Evolutionary conservation across 2,113 vertebrate species (phyloP).

Genomic region (Chelonoidis abingdonii): DNA sequence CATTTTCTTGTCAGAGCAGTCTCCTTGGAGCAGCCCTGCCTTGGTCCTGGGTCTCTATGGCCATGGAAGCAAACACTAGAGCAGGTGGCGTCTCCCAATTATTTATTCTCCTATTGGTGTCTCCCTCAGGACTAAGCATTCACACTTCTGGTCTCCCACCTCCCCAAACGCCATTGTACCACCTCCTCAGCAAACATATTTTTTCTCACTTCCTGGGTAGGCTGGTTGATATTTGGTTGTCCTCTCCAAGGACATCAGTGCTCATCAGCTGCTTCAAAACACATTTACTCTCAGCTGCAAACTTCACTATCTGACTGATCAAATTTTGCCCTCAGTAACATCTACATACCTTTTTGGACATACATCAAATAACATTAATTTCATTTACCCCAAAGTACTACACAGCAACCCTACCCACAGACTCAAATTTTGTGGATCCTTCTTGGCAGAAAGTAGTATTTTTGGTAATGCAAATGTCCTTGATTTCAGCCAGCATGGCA

Average conservation of each 20-base stretch:
- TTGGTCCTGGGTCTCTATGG: background rate
- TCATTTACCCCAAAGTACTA: background rate
- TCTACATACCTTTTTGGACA: background rate
- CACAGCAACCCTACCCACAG: background rate
- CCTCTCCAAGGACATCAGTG: background rate
- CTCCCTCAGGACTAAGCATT: background rate
- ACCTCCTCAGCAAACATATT: background rate
- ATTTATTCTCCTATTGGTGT: background rate
- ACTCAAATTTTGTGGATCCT: background rate
- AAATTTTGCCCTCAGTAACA: background rate
- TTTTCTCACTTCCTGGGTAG: background rate
- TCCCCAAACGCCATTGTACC: background rate
- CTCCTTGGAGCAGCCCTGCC: constrained; percentile 10
- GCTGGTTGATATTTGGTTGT: background rate
- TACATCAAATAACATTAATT: background rate
- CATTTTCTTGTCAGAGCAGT: background rate
- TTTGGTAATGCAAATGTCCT: background rate
- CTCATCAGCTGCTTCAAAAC: background rate
- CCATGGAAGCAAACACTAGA: background rate
- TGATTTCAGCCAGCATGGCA: background rate
- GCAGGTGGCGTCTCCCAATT: background rate
- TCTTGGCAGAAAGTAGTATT: background rate
- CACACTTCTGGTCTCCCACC: background rate
- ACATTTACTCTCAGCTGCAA: background rate
- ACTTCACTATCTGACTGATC: background rate